phyloP scores from a whole-genome alignment of 2,888 invertebrate genomes.

The Mimumesa dahlbomi region DNA sequence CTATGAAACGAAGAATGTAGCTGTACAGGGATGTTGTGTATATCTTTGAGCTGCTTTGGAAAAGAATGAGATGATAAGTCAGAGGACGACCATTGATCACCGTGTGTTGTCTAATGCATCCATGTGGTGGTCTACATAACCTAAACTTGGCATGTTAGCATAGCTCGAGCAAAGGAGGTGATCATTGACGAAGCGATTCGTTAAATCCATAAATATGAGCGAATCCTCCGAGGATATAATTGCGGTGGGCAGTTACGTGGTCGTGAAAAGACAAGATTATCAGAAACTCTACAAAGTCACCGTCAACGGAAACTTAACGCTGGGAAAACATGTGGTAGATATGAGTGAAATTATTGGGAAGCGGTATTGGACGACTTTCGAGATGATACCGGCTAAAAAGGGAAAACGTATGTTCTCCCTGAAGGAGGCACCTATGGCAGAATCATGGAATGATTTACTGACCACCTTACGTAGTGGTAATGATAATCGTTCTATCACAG shows the following conservation, averaged over 20 bases:
- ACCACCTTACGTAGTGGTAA: slow-evolving; percentile 85
- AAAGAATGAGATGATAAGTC: not conserved
- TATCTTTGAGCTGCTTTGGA: not conserved
- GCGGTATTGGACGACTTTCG: slow-evolving; percentile 88
- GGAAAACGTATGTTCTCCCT: slow-evolving; percentile 61
- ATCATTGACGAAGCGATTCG: not conserved
- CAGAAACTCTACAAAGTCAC: slow-evolving; percentile 89
- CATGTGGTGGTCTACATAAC: slow-evolving; percentile 20
- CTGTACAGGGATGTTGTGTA: no score
- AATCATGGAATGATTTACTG: slow-evolving; percentile 84
- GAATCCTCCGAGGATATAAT: slow-evolving; percentile 79
- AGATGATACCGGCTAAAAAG: slow-evolving; percentile 84
- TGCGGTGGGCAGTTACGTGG: slow-evolving; percentile 86
- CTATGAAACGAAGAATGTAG: not conserved
- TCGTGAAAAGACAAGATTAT: slow-evolving; percentile 89
- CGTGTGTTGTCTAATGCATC: not conserved
- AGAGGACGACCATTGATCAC: not conserved
- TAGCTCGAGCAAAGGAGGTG: not conserved
- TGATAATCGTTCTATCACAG: slow-evolving; percentile 92
- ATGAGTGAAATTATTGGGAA: slow-evolving; percentile 86
- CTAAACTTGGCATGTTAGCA: slow-evolving; percentile 8
- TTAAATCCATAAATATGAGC: slow-evolving; percentile 29
- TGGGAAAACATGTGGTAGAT: slow-evolving; percentile 88
- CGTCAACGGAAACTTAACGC: slow-evolving; percentile 83
- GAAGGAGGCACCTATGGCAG: slow-evolving; percentile 81